phyloP scores from a whole-genome alignment of 37 sponge, comb jelly and placozoan species.

The Spongilla lacustris region DNA sequence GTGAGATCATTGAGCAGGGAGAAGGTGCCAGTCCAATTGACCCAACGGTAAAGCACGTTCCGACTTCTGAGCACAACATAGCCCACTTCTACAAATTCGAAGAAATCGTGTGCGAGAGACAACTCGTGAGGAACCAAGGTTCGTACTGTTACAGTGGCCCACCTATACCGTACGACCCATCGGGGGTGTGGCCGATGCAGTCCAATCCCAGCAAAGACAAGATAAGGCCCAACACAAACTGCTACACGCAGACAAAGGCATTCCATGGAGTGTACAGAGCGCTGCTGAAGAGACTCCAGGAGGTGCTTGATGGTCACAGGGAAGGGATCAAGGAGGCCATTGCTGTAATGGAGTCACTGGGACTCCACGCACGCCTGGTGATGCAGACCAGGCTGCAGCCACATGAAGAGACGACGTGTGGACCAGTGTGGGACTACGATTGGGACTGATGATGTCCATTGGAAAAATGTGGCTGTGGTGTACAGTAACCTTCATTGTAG shows the following conservation, averaged over 20 bases:
- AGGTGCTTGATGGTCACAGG: slow-evolving; percentile 35
- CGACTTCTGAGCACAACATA: background rate
- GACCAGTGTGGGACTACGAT: too few relatives aligned
- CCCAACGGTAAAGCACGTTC: background rate
- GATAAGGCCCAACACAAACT: background rate
- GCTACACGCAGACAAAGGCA: slow-evolving; percentile 32
- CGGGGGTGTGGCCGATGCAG: slow-evolving; percentile 69
- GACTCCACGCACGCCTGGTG: slow-evolving; percentile 13
- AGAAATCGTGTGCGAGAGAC: slow-evolving; percentile 41
- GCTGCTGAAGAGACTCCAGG: slow-evolving; percentile 36
- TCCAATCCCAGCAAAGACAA: slow-evolving; percentile 34
- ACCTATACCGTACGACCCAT: slow-evolving; percentile 16
- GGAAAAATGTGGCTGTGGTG: too few relatives aligned
- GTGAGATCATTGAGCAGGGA: slow-evolving; percentile 42
- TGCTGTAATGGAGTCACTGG: slow-evolving; percentile 32
- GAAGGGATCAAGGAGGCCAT: slow-evolving; percentile 26
- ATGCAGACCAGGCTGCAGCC: background rate
- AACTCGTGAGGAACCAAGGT: slow-evolving; percentile 7
- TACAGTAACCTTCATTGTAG: too few relatives aligned
- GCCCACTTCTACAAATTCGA: slow-evolving; percentile 64
- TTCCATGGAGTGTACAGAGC: slow-evolving; percentile 44
- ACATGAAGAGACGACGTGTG: background rate
- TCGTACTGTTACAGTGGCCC: slow-evolving; percentile 21
- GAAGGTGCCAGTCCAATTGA: slow-evolving; percentile 48
- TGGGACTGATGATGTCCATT: too few relatives aligned